These are phyloP conservation scores for Boloria selene DNA, from an alignment of 2,888 invertebrate species.

Conservation along the genomic window DNA sequence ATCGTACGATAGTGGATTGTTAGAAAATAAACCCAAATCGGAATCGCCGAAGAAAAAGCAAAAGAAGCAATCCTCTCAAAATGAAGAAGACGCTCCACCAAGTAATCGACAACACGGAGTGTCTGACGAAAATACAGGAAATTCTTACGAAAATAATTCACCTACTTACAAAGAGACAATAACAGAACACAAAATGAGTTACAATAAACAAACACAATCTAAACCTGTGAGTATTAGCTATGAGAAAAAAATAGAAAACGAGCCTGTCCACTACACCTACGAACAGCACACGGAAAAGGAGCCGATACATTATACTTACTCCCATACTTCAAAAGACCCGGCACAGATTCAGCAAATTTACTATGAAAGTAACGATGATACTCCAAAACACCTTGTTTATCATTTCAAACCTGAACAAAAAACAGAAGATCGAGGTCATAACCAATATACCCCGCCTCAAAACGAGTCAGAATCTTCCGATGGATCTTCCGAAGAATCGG, in stretches of 20 bases:
- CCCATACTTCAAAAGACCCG: conserved; percentile 54
- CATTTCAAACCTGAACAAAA: conserved; percentile 53
- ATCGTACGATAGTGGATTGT: conserved; percentile 54
- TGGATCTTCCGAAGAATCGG: conserved; percentile 31
- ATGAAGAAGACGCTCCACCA: conserved; percentile 53
- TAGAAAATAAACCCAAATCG: conserved; percentile 52
- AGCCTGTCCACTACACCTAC: conserved; percentile 68
- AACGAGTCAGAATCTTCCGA: conserved; percentile 39
- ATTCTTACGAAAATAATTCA: conserved; percentile 66
- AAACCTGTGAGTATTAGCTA: conserved; percentile 64
- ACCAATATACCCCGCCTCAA: conserved; percentile 12
- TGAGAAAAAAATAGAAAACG: conserved; percentile 53
- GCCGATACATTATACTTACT: conserved; percentile 52
- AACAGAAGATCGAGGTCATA: conserved; percentile 36
- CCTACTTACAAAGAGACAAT: conserved; percentile 70
- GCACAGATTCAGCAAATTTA: conserved; percentile 53
- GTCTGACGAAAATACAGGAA: conserved; percentile 60
- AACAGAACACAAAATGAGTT: conserved; percentile 66
- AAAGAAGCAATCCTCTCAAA: conserved; percentile 45
- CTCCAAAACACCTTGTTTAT: conserved; percentile 60
- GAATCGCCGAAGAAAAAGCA: conserved; percentile 50
- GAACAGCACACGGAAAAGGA: conserved; percentile 54
- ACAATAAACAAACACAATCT: conserved; percentile 65
- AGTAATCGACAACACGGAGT: conserved; percentile 47
- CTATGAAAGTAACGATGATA: conserved; percentile 53